phyloP scores from a whole-genome alignment of 2,888 invertebrate species.

The Dione juno region DNA sequence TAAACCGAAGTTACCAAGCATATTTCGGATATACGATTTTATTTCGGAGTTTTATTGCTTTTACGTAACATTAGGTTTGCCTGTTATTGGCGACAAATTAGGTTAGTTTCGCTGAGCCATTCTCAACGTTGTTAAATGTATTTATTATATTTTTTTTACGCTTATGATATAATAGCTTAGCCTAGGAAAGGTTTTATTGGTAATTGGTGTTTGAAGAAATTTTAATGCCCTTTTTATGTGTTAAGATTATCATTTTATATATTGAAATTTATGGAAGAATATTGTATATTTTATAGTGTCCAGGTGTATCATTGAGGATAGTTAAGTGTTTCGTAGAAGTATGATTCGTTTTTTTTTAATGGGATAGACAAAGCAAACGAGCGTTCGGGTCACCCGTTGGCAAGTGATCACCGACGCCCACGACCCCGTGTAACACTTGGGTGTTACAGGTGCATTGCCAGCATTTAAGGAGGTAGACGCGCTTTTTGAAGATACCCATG shows the following conservation, averaged over 20 bases:
- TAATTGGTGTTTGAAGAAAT: constrained; percentile 4
- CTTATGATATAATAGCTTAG: constrained; percentile 26
- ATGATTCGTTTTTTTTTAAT: no score
- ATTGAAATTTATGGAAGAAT: not conserved
- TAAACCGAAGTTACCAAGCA: constrained; percentile 55
- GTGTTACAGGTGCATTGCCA: no score
- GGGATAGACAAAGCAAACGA: no score
- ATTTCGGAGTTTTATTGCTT: constrained; percentile 70
- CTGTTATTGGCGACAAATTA: constrained; percentile 50
- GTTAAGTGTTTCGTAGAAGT: not conserved
- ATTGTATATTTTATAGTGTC: not conserved
- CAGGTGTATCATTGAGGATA: not conserved
- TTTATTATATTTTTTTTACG: constrained; percentile 41
- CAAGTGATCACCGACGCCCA: no score
- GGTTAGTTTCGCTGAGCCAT: constrained; percentile 47
- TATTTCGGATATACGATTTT: constrained; percentile 65
- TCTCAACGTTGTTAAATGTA: constrained; percentile 43
- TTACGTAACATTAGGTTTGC: constrained; percentile 64
- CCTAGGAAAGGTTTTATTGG: not conserved
- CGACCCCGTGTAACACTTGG: no score
- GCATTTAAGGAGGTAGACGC: no score
- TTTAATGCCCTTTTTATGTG: not conserved
- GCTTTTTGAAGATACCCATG: no score
- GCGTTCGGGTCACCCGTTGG: no score
- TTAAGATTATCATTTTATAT: not conserved